These are phyloP conservation scores for Sinonovacula constricta DNA, from an alignment of 1,140 invertebrate genomes.

Conservation along the genomic window DNA sequence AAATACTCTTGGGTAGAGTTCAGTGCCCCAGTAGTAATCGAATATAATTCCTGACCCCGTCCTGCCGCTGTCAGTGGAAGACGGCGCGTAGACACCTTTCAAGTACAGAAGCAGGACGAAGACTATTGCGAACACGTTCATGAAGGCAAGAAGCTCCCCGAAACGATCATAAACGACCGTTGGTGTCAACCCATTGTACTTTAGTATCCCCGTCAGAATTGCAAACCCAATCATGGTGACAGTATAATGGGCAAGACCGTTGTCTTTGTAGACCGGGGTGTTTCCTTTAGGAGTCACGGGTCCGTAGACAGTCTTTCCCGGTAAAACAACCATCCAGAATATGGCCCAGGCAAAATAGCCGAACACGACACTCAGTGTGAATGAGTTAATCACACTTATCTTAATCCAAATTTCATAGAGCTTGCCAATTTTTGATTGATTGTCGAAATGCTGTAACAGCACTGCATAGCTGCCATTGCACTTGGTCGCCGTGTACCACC, in stretches of 20 bases:
- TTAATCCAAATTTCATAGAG: constrained; percentile 66
- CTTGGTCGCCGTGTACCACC: constrained; percentile 72
- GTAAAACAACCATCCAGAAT: constrained; percentile 75
- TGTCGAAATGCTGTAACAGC: constrained; percentile 52
- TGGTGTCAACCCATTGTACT: constrained; percentile 67
- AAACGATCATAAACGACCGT: constrained; percentile 79
- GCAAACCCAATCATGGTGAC: constrained; percentile 77
- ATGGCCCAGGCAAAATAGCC: constrained; percentile 70
- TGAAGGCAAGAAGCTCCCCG: constrained; percentile 79
- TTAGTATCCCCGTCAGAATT: constrained; percentile 66
- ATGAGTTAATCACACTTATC: constrained; percentile 58
- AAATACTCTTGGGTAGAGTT: constrained; percentile 81
- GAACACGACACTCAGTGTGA: constrained; percentile 65
- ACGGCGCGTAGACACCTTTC: constrained; percentile 77
- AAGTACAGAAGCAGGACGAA: constrained; percentile 80
- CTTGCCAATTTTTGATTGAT: constrained; percentile 50
- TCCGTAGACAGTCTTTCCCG: constrained; percentile 79
- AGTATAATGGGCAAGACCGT: constrained; percentile 81
- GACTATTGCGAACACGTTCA: constrained; percentile 80
- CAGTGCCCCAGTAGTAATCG: constrained; percentile 83
- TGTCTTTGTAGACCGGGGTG: constrained; percentile 81
- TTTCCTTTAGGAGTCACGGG: constrained; percentile 80
- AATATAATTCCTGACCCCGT: constrained; percentile 78
- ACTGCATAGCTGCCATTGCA: constrained; percentile 70
- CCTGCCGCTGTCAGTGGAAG: constrained; percentile 69